These are phyloP conservation scores for Otolemur garnettii DNA, from an alignment of 2,113 vertebrate species.

Conservation along the genomic window DNA sequence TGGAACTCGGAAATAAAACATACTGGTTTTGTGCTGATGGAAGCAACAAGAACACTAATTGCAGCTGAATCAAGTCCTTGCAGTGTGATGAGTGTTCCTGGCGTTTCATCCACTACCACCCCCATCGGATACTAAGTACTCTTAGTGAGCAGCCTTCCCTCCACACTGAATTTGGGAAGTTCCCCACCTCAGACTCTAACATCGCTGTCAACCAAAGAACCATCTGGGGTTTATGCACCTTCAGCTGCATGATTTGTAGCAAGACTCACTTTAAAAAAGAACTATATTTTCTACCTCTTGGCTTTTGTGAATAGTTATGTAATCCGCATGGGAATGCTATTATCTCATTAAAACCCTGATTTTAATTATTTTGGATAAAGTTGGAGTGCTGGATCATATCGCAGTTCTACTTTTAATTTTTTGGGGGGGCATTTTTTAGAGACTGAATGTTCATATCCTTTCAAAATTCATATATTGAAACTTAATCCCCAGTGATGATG, in stretches of 20 bases:
- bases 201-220: not conserved
- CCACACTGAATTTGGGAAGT: not conserved
- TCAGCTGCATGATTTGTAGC: not conserved
- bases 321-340: not conserved
- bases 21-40: not conserved
- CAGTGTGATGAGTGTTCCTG: not conserved
- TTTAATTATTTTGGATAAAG: not conserved
- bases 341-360: not conserved
- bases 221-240: accelerated
- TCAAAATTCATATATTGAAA: not conserved
- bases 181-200: not conserved
- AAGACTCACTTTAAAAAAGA: not conserved
- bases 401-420: not conserved
- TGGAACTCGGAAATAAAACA: not conserved
- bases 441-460: not conserved
- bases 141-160: not conserved
- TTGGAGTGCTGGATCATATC: not conserved
- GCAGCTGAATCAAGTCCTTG: not conserved
- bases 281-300: not conserved
- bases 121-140: not conserved
- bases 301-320: not conserved
- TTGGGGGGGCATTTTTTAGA: not conserved
- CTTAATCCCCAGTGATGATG: too few relatives aligned
- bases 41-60: not conserved
- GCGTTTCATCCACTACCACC: accelerated